phyloP scores from a whole-genome alignment of 2,113 vertebrate genomes.

The zebrafish (Danio rerio) region GRCz12tu NC_133176.1:50208001-50208500 shows the following conservation, averaged over 20 bases:
- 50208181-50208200: neutral
- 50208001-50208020: no score
- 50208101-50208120: neutral
- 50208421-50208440: no score
- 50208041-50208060: neutral
- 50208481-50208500: no score
- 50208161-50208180: neutral
- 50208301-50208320: neutral
- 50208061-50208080: neutral
- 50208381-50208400: no score
- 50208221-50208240: neutral
- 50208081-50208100: neutral
- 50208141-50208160: neutral
- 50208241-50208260: neutral
- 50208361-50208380: neutral
- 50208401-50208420: no score
- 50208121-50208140: neutral
- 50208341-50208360: neutral
- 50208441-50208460: no score
- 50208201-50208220: neutral
- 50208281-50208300: slow-evolving; percentile 1
- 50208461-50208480: no score
- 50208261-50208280: neutral
- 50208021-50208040: no score
- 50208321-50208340: neutral